Conservation (phyloP, 1,140 invertebrate genomes). For the Ips typographus region DNA sequence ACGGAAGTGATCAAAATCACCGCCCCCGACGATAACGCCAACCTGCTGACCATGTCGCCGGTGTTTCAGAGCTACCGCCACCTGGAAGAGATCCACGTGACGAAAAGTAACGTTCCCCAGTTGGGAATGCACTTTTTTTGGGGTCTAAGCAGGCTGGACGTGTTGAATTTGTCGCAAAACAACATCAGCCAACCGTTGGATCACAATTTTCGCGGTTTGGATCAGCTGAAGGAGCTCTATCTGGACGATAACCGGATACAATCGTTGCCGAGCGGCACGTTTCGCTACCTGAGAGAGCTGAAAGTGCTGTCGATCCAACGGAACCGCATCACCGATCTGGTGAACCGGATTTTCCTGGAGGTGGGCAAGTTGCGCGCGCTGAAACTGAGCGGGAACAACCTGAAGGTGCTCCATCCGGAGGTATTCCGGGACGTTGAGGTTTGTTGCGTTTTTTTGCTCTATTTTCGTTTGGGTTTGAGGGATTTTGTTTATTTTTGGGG, state of each 20-base stretch:
- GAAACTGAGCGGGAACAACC: conserved; percentile 73
- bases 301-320: conserved; percentile 67
- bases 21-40: conserved; percentile 64
- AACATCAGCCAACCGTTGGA: conserved; percentile 77
- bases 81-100: conserved; percentile 74
- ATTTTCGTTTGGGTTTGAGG: too few species aligned
- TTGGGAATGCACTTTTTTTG: conserved; percentile 79
- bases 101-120: conserved; percentile 72
- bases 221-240: conserved; percentile 78
- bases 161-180: conserved; percentile 74
- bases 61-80: conserved; percentile 68
- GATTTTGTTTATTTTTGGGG: too few species aligned
- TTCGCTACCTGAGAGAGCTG: conserved; percentile 68
- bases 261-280: conserved; percentile 73
- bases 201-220: conserved; percentile 77
- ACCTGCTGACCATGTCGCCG: conserved; percentile 72
- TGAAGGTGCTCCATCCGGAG: conserved; percentile 70
- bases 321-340: conserved; percentile 70
- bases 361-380: conserved; percentile 67
- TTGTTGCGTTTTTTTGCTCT: too few species aligned
- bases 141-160: conserved; percentile 66
- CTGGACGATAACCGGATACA: conserved; percentile 79
- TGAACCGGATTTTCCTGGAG: conserved; percentile 67
- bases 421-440: conserved; percentile 74
- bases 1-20: conserved; percentile 70